Base-by-base conservation (phyloP, 2,888 invertebrate genomes). In the Hecatera dysodea region DNA sequence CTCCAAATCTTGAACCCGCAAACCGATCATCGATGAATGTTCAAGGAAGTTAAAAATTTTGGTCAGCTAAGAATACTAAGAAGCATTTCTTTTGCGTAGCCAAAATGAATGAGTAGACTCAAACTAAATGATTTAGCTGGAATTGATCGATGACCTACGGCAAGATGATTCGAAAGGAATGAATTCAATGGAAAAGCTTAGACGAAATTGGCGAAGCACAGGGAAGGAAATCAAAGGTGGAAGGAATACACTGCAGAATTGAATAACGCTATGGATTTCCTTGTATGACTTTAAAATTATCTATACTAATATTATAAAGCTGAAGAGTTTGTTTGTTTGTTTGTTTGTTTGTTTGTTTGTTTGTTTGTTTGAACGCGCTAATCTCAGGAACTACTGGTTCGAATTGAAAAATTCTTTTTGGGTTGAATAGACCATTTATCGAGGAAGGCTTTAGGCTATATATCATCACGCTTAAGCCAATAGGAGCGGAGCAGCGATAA, bases 51-150 rank as follows among this genome's bases (percentile, higher is more conserved):
- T 3, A 55, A 11, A 11, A 69, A 27, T 29, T 55, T 70, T 77
- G 17, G 52, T 53, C 62, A 53, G 15, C n/a, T 2, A 22, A 36
- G 9, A 52, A 44, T 70, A 44, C 72, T 36, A 8, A 53, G 61
- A 52, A 72, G 17, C 8, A 36, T 46, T 72, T 72, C 3, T 33
- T 44, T 52, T 52, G 27, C 42, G 56, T 53, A 24, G 8, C 3
- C n/a, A 17, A 1, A 15, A 50, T 42, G 15, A 33, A 12, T 65
- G 6, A 64, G 19, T 22, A 39, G 46, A 59, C 22, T 17, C 5
- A 17, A 17, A 19, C 15, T 17, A 17, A 39, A 27, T 63, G 19
- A n/a, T n/a, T 42, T 22, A 7, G 4, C 27, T 9, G 15, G 15
- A 55, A 46, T 4, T 5, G 15, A 19, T 44, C 1, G 27, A 36